Base-by-base conservation (phyloP, 2,113 vertebrate genomes). In the Rhea americana region DNA sequence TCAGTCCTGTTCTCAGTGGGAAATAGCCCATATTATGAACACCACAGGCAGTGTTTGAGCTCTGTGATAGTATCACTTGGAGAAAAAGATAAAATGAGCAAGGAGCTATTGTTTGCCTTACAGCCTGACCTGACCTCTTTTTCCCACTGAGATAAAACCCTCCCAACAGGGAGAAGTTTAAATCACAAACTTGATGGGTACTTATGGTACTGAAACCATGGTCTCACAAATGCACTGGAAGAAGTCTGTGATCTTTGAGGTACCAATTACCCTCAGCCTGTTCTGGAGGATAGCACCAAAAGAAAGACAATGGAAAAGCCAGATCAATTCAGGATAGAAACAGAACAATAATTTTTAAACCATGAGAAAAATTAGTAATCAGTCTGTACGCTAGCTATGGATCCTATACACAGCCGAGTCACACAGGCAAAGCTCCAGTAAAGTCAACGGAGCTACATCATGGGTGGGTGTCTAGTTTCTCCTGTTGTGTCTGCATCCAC, bases 331-430 rank as follows among this genome's bases (percentile, higher is more conserved):
- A 20, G 4, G 20, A n/a, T 1, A 11, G 45, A 53, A 62, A 35
- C 8, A 13, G 18, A 73, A 9, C 3, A 2, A 14, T 5, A 43
- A 7, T 6, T 7, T 12, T 48, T 30, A 73, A 62, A 20, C 51
- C 30, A 26, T 7, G 12, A 68, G 8, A 41, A 21, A 18, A 81
- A 65, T 47, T 3, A 43, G 7, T 18, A 68, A 63, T 72, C 50
- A 30, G 32, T 4, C 47, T 3, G 0, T 9, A 0, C 9, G 2
- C 4, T 73, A 4, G 58, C 50, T 20, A 19, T 0, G 2, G 39
- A 5, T 20, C 56, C 19, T 1, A 1, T 14, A 21, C 0, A 0
- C 39, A 19, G 12, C 11, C 1, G 59, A 80, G 68, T 10, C 3
- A 1, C 70, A 20, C 19, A 12, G 25, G 76, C 6, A 37, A 48